These are phyloP conservation scores for Campylorhamphus procurvoides DNA, from an alignment of 2,113 vertebrate genomes.

Conservation along the genomic window DNA sequence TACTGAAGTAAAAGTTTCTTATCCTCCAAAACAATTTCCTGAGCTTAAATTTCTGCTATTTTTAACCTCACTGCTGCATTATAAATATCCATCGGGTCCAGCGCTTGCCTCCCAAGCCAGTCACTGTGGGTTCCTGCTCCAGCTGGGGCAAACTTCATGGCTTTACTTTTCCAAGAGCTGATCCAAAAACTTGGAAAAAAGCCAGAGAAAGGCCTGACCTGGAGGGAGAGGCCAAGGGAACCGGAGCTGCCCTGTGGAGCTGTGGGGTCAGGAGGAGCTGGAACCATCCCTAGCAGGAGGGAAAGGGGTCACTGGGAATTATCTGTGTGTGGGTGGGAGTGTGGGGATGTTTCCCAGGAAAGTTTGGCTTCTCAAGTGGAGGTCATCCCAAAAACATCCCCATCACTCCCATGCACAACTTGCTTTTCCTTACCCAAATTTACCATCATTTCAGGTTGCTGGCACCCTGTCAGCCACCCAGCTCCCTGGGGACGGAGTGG, in stretches of 20 bases:
- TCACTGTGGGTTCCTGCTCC: neutral
- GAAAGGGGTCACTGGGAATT: neutral
- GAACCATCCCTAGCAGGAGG: neutral
- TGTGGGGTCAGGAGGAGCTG: neutral
- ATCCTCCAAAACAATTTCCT: constrained; percentile 4
- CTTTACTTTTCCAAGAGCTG: constrained; percentile 13
- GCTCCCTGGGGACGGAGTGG: neutral
- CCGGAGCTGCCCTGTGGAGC: neutral
- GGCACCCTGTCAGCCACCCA: fast-evolving
- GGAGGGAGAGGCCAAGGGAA: constrained; percentile 5
- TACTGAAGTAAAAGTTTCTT: neutral
- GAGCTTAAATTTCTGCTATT: constrained; percentile 28
- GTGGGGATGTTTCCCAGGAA: neutral
- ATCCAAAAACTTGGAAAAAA: constrained; percentile 6
- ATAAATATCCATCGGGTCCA: neutral
- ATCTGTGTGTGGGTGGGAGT: neutral
- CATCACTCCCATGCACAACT: fast-evolving
- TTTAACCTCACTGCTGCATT: neutral
- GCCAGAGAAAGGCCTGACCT: constrained; percentile 48
- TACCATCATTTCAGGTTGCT: neutral
- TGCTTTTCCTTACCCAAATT: neutral
- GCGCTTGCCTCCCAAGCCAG: neutral
- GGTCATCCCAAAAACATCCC: neutral
- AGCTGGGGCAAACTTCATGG: constrained; percentile 15
- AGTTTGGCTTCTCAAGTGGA: neutral